Evolutionary conservation across 2,113 vertebrate species (phyloP), one percentile per base, ranked within the genome.

Genomic region (Argyrosomus japonicus): DNA sequence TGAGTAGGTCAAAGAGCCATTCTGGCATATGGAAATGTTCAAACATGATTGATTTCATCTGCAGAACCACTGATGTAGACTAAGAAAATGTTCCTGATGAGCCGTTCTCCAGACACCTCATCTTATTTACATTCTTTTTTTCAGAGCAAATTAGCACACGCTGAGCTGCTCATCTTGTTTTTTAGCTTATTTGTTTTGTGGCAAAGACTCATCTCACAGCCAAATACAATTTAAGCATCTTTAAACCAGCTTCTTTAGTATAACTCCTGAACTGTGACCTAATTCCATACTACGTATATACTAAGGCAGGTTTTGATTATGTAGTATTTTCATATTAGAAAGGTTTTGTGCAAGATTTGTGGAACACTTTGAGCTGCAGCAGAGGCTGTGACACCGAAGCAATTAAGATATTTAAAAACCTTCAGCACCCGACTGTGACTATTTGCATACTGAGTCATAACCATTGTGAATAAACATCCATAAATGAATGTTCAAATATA

Each of bases 1-100:
- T 67, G 81, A 89, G 61, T 21, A 70, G 82, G 81, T 90, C 82
- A 88, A 68, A 79, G 80, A 79, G 77, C n/a, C 73, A 36, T n/a
- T 63, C 12, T 86, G 56, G 65, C 58, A 69, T 84, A 82, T 80
- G 81, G 78, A 77, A 54, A 81, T 79, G 29, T 87, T 43, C 56
- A 75, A 64, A 87, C 43, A 69, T 82, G 76, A 88, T 84, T 82
- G 83, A 89, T 85, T 85, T 84, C 75, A 86, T 89, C 75, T 86
- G 58, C 62, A 29, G 67, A 40, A 40, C 7, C 43, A 23, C 63
- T 58, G 58, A 18, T 58, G 48, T n/a, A 67, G 58, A 53, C 36
- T 40, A 10, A 72, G 58, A 84, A 79, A 79, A 75, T 51, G 57
- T 68, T 76, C 23, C 61, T 76, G 27, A 65, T 68, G 76, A 87